Conservation (phyloP, 2,113 vertebrate genomes). For the Castor canadensis region DNA sequence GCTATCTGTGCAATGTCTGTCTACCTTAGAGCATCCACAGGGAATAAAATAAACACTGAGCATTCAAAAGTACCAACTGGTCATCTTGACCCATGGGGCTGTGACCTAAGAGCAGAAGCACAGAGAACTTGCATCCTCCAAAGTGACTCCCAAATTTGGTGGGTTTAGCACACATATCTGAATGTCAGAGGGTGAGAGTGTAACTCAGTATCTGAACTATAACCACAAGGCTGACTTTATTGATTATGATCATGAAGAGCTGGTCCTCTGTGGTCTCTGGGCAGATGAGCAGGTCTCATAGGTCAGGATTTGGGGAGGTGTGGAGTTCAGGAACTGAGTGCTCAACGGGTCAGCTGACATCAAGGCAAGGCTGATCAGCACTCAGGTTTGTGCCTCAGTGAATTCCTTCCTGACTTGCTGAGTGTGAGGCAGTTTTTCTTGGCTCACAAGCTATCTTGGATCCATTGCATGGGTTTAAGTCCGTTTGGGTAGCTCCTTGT, state of each 20-base stretch:
- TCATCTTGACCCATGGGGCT: neutral
- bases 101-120: neutral
- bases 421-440: too few relatives aligned
- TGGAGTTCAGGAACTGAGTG: too few relatives aligned
- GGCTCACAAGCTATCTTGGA: too few relatives aligned
- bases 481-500: neutral
- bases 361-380: neutral
- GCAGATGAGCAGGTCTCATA: too few relatives aligned
- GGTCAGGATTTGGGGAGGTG: neutral
- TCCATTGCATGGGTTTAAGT: neutral
- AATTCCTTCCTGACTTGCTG: neutral
- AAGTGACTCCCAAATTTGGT: neutral
- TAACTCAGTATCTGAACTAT: neutral
- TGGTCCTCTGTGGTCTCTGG: neutral
- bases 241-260: too few relatives aligned
- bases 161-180: neutral
- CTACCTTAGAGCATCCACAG: neutral
- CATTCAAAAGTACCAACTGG: neutral
- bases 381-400: neutral
- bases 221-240: neutral
- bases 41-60: slow-evolving; percentile 22
- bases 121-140: neutral
- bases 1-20: neutral
- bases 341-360: neutral
- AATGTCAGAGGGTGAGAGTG: neutral